Percentiles rank a stretch among this genome's conserved stretches.
Conservation (phyloP, 1,140 invertebrate species). For the Tetraneura akinire region DNA sequence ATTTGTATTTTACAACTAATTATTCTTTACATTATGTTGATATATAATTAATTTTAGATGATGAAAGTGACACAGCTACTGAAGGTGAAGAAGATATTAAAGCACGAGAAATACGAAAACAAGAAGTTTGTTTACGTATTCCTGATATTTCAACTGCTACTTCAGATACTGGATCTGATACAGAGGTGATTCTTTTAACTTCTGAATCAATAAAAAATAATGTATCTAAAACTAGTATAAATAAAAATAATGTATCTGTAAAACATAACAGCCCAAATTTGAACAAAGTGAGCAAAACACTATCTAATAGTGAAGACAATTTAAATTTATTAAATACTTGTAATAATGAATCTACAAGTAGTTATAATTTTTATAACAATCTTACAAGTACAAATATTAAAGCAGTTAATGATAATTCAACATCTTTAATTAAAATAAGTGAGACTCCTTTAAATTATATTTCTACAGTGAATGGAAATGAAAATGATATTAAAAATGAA, state of each 20-base stretch:
- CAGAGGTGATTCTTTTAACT: constrained; percentile 66
- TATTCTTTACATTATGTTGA: constrained; percentile 55
- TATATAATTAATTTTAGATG: constrained; percentile 60
- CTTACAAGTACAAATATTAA: background rate
- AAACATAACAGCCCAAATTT: background rate
- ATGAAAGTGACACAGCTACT: constrained; percentile 72
- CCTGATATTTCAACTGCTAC: constrained; percentile 63
- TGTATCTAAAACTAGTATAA: background rate
- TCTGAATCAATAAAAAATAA: constrained; percentile 7
- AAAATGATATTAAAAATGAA: background rate
- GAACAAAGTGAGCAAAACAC: background rate
- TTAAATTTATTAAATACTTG: background rate
- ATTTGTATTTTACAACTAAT: too few species aligned
- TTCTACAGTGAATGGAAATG: background rate
- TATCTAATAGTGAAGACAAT: background rate
- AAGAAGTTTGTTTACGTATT: constrained; percentile 70
- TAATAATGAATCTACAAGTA: background rate
- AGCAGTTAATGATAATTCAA: background rate
- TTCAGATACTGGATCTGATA: constrained; percentile 73
- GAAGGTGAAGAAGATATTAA: constrained; percentile 73
- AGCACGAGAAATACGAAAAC: constrained; percentile 67
- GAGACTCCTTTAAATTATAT: background rate
- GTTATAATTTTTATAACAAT: background rate
- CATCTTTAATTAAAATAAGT: background rate
- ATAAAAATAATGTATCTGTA: background rate